A percentile compares a stretch with the other conserved stretches of the same genome.
phyloP scores from a whole-genome alignment of 2,797 vertebrate species.

The Yasuhikotakia modesta region DNA sequence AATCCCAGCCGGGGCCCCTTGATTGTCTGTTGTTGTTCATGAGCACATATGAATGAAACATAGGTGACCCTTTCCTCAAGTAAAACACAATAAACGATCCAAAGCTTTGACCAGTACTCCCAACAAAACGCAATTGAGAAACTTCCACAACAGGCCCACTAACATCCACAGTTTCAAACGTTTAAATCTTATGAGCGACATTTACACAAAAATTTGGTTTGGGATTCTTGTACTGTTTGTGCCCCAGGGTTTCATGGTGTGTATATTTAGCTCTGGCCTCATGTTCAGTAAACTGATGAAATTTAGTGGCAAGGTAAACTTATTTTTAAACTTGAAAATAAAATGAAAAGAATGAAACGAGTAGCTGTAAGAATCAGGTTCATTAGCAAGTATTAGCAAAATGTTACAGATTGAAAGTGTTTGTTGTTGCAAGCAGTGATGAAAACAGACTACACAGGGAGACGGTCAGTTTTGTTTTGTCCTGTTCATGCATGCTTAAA shows the following conservation, averaged over 20 bases:
- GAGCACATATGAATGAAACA: neutral
- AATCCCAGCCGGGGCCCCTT: neutral
- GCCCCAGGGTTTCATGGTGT: neutral
- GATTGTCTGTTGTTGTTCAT: neutral
- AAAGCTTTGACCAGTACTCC: neutral
- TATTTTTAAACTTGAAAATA: neutral
- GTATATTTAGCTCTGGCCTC: neutral
- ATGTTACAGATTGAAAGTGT: constrained; percentile 6
- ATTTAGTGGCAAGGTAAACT: neutral
- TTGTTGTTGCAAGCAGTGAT: constrained; percentile 1
- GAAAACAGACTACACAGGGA: constrained; percentile 3
- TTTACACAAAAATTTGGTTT: neutral
- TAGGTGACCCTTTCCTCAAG: neutral
- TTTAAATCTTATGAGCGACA: neutral
- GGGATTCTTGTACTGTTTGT: neutral
- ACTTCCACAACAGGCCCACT: neutral
- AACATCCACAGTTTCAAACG: neutral
- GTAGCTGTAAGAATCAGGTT: neutral
- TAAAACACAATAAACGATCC: neutral
- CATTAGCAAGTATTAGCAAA: neutral
- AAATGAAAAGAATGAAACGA: neutral
- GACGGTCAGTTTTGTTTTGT: constrained; percentile 4
- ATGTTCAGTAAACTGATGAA: neutral
- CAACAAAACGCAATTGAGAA: neutral
- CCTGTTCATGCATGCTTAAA: constrained; percentile 28